These are phyloP conservation scores for Lathamus discolor DNA, from an alignment of 2,113 vertebrate genomes.

Conservation along the genomic window DNA sequence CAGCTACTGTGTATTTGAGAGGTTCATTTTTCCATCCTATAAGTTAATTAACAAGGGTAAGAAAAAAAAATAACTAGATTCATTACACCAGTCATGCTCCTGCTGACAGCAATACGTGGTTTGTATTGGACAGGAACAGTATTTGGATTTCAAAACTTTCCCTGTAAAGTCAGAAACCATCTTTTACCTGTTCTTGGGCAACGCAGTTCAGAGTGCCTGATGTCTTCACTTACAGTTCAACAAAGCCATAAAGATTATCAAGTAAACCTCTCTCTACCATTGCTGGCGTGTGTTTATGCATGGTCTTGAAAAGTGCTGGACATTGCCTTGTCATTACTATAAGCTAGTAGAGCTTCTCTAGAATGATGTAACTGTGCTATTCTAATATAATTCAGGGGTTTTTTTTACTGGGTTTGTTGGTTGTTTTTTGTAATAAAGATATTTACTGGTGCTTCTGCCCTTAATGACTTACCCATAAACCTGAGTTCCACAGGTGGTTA, in stretches of 20 bases:
- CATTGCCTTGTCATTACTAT: not conserved
- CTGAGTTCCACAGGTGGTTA: not conserved
- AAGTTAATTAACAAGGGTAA: not conserved
- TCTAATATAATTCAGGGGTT: accelerated
- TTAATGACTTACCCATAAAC: not conserved
- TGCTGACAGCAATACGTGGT: not conserved
- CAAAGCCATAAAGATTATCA: not conserved
- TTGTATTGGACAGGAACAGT: not conserved
- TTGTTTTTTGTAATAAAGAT: not conserved
- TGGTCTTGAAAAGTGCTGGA: not conserved
- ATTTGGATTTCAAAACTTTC: not conserved
- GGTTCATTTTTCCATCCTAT: not conserved
- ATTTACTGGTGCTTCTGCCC: not conserved
- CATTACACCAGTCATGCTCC: not conserved
- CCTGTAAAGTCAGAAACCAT: not conserved
- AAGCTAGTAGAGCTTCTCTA: not conserved
- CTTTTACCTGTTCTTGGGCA: not conserved
- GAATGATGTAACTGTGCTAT: not conserved
- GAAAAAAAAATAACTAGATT: not conserved
- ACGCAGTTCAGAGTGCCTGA: not conserved
- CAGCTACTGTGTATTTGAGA: not conserved
- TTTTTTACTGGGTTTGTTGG: not conserved
- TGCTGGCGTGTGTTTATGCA: not conserved
- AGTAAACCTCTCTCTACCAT: not conserved
- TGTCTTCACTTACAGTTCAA: not conserved